Percentiles rank a stretch among this genome's conserved stretches.
Conservation (phyloP, 2,113 vertebrate genomes). For the Colossoma macropomum region DNA sequence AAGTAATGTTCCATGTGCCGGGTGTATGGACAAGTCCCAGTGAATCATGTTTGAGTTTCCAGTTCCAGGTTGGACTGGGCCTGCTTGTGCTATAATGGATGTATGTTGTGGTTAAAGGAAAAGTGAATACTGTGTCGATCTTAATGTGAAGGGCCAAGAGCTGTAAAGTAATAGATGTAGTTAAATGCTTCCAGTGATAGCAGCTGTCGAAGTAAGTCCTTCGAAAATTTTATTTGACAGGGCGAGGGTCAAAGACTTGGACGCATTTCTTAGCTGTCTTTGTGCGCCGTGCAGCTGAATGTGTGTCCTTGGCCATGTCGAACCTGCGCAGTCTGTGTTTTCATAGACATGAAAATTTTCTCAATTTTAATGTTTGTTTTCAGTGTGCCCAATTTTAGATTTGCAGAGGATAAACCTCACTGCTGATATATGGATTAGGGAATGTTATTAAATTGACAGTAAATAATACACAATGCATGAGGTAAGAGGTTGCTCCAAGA, state of each 20-base stretch:
- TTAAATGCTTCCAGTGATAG: conserved; percentile 67
- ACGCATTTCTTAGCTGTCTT: conserved; percentile 34
- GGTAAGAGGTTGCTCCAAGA: conserved; percentile 18
- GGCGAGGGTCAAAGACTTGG: conserved; percentile 42
- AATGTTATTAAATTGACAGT: neutral
- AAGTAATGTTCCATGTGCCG: conserved; percentile 51
- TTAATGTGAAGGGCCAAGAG: conserved; percentile 58
- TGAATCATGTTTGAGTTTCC: conserved; percentile 60
- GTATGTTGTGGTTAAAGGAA: conserved; percentile 51
- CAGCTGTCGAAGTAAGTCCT: conserved; percentile 60
- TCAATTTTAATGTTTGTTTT: conserved; percentile 18
- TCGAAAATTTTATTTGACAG: conserved; percentile 46
- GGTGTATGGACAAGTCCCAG: conserved; percentile 55
- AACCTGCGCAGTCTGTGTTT: neutral
- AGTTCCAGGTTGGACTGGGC: conserved; percentile 48
- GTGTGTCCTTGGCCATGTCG: neutral
- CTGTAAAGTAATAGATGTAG: conserved; percentile 55
- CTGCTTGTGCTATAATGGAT: conserved; percentile 61
- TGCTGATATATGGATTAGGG: conserved; percentile 2
- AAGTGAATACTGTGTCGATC: conserved; percentile 65
- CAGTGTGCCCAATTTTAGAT: neutral
- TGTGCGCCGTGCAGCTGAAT: conserved; percentile 1
- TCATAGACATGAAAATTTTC: conserved; percentile 25
- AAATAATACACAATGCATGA: conserved; percentile 11
- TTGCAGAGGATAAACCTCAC: neutral